phyloP scores from a whole-genome alignment of 2,113 vertebrate genomes.

The Zosterops hypoxanthus region DNA sequence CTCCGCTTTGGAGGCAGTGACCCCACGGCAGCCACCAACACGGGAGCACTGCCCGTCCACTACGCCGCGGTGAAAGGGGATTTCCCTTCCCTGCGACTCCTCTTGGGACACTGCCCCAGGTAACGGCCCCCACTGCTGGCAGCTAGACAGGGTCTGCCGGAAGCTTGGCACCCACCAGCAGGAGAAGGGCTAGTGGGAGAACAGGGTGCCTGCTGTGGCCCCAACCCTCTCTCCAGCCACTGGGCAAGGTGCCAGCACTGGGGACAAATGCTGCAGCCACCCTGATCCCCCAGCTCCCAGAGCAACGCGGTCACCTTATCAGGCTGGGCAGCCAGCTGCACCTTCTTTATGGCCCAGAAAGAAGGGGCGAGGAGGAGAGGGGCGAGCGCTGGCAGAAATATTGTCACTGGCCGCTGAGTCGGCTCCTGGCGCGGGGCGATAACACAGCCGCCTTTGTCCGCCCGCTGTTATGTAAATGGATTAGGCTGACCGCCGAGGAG shows the following conservation, averaged over 20 bases:
- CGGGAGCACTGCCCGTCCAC: slow-evolving; percentile 89
- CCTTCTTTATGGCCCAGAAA: slow-evolving; percentile 5
- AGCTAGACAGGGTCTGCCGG: background rate
- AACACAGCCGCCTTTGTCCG: slow-evolving; percentile 72
- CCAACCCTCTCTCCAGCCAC: background rate
- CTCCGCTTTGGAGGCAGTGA: slow-evolving; percentile 85
- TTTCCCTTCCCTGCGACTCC: slow-evolving; percentile 87
- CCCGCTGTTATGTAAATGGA: slow-evolving; percentile 54
- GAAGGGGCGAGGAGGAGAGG: background rate
- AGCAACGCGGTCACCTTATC: background rate
- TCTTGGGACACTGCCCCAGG: slow-evolving; percentile 87
- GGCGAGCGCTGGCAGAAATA: slow-evolving; percentile 38
- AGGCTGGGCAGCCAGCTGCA: background rate
- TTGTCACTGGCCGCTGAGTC: background rate
- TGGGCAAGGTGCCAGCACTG: background rate
- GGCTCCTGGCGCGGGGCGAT: slow-evolving; percentile 52
- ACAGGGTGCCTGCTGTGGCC: background rate
- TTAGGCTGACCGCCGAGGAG: background rate
- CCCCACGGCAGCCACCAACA: slow-evolving; percentile 84
- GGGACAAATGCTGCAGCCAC: background rate
- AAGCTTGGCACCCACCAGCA: background rate
- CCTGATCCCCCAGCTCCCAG: background rate
- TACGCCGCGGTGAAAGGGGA: slow-evolving; percentile 98
- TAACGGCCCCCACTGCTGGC: slow-evolving; percentile 68
- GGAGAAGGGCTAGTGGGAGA: background rate